Conservation (phyloP, 2,797 vertebrate genomes). For the Phaenicophaeus curvirostris region DNA sequence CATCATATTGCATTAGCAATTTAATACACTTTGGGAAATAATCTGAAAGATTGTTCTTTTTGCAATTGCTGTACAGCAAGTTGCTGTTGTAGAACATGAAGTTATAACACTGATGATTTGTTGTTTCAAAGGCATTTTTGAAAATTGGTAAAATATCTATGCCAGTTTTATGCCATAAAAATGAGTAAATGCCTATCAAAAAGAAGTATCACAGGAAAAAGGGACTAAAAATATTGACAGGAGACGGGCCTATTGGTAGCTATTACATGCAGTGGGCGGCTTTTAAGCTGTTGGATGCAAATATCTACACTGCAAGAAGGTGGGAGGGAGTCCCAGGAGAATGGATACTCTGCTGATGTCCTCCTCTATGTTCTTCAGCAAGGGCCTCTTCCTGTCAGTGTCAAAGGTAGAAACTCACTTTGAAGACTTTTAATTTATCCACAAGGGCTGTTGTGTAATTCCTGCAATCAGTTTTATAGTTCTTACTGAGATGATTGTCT, state of each 20-base stretch:
- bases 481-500: not conserved
- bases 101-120: not conserved
- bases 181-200: not conserved
- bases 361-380: not conserved
- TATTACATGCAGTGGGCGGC: not conserved
- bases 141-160: not conserved
- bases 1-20: not conserved
- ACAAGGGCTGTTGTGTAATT: not conserved
- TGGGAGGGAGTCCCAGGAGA: not conserved
- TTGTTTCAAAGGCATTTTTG: not conserved
- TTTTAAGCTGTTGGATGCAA: not conserved
- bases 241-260: not conserved
- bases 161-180: not conserved
- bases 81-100: not conserved
- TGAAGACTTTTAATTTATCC: not conserved
- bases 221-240: not conserved
- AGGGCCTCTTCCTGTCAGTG: not conserved
- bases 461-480: not conserved
- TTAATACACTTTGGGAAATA: not conserved
- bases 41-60: not conserved
- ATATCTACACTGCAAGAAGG: not conserved
- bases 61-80: not conserved
- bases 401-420: not conserved
- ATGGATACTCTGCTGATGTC: not conserved
- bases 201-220: accelerated